Evolutionary conservation across 2,888 invertebrate species (phyloP).

Genomic region (Sminthurinus aureus): DNA sequence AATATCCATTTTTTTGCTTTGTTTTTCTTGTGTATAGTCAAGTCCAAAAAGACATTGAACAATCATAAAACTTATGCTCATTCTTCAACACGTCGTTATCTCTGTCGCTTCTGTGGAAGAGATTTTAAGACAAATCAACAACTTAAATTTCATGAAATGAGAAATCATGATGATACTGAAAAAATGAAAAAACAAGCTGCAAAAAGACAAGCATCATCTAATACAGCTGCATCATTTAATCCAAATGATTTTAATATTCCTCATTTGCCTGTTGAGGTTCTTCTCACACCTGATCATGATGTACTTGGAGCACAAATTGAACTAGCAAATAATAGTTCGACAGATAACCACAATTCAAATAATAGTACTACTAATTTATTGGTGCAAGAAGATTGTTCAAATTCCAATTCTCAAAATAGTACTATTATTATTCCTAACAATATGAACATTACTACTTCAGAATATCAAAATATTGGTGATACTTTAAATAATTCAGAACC

Average conservation of each 20-base stretch:
- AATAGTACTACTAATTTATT: not conserved
- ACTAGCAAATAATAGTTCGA: not conserved
- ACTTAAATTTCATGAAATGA: not conserved
- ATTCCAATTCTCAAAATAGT: not conserved
- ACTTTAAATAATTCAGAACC: not conserved
- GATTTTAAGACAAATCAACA: not conserved
- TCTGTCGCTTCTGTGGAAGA: not conserved
- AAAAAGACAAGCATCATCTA: not conserved
- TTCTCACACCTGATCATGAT: not conserved
- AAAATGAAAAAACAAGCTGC: not conserved
- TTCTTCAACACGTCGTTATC: not conserved
- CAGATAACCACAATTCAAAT: not conserved
- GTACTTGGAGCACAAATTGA: not conserved
- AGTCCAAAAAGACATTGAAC: not conserved
- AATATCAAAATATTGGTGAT: not conserved
- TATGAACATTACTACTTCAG: not conserved
- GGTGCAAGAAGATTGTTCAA: not conserved
- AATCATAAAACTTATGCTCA: conserved; percentile 5
- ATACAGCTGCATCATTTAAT: not conserved
- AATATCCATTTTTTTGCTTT: too few species aligned
- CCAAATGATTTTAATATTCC: not conserved
- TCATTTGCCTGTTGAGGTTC: too few species aligned
- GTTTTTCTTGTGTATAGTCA: too few species aligned
- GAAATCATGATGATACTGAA: not conserved
- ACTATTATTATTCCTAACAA: too few species aligned